A percentile compares a stretch with the other conserved stretches of the same genome.
Evolutionary conservation across 37 sponge, comb jelly and placozoan species (phyloP).

Genomic region (Ianthella basta): DNA sequence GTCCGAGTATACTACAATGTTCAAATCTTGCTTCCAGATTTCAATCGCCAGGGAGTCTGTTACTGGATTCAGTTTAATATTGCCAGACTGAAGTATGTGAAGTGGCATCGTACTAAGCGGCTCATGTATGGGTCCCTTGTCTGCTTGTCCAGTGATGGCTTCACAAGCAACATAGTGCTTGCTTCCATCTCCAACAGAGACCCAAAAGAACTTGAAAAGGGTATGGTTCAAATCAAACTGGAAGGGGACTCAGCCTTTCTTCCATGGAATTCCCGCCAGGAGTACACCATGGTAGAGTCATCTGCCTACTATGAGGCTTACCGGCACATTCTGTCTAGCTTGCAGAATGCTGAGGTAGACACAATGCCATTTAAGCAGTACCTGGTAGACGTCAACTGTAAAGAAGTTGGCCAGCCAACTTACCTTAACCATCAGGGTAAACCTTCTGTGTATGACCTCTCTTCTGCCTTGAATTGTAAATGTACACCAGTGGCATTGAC

Average conservation of each 20-base stretch:
- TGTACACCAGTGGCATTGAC: slow-evolving; percentile 30
- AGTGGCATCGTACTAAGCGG: slow-evolving; percentile 79
- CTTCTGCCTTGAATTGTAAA: neutral
- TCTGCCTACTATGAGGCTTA: slow-evolving; percentile 90
- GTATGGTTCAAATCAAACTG: slow-evolving; percentile 47
- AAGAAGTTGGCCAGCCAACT: slow-evolving; percentile 34
- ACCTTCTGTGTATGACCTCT: slow-evolving; percentile 7
- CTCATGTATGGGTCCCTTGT: slow-evolving; percentile 85
- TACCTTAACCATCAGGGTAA: neutral
- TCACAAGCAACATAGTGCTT: slow-evolving; percentile 45
- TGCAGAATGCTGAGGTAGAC: slow-evolving; percentile 71
- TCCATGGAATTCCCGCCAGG: neutral
- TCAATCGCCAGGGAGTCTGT: slow-evolving; percentile 51
- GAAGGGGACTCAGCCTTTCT: slow-evolving; percentile 30
- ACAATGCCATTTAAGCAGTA: slow-evolving; percentile 84
- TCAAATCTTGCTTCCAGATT: slow-evolving; percentile 39
- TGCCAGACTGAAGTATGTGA: slow-evolving; percentile 25
- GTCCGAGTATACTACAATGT: slow-evolving; percentile 70
- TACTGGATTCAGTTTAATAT: slow-evolving; percentile 68
- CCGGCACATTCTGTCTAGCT: slow-evolving; percentile 66
- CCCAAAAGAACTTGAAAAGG: slow-evolving; percentile 54
- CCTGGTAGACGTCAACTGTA: slow-evolving; percentile 53
- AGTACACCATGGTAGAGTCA: slow-evolving; percentile 81
- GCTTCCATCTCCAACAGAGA: slow-evolving; percentile 81
- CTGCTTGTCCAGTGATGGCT: slow-evolving; percentile 71